Conservation (phyloP, 2,888 invertebrate genomes). For the Lapara coniferarum region DNA sequence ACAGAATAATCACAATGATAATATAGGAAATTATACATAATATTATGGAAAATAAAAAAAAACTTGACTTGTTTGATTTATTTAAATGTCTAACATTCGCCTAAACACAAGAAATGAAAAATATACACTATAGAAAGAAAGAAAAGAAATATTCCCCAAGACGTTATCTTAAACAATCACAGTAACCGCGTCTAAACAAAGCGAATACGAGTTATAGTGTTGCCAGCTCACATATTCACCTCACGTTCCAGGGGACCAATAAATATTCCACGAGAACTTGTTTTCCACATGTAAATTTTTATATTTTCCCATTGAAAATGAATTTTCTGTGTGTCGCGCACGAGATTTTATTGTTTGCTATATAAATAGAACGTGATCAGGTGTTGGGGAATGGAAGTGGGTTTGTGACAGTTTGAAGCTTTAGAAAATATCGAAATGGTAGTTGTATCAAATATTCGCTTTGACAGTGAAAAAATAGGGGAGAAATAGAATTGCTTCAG, state of each 20-base stretch:
- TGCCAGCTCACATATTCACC: conserved; percentile 57
- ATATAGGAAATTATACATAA: too few species aligned
- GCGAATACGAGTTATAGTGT: conserved; percentile 57
- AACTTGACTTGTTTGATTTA: too few species aligned
- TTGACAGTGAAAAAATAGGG: too few species aligned
- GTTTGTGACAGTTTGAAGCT: background rate
- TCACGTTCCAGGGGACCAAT: conserved; percentile 78
- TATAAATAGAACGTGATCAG: conserved; percentile 54
- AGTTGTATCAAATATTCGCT: too few species aligned
- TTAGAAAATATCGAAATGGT: too few species aligned
- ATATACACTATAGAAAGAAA: too few species aligned
- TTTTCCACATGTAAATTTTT: conserved; percentile 78
- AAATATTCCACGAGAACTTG: conserved; percentile 65
- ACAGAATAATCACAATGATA: too few species aligned
- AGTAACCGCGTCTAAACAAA: conserved; percentile 36
- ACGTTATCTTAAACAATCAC: conserved; percentile 24
- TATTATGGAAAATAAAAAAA: too few species aligned
- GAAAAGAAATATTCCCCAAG: background rate
- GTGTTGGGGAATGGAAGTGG: conserved; percentile 42
- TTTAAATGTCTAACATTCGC: too few species aligned
- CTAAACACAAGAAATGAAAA: too few species aligned
- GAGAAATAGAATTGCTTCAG: too few species aligned
- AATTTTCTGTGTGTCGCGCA: conserved; percentile 55
- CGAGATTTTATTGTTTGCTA: conserved; percentile 68
- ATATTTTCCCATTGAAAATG: conserved; percentile 66